phyloP scores from a whole-genome alignment of 2,888 invertebrate genomes.

The Trachelus stipa region DNA sequence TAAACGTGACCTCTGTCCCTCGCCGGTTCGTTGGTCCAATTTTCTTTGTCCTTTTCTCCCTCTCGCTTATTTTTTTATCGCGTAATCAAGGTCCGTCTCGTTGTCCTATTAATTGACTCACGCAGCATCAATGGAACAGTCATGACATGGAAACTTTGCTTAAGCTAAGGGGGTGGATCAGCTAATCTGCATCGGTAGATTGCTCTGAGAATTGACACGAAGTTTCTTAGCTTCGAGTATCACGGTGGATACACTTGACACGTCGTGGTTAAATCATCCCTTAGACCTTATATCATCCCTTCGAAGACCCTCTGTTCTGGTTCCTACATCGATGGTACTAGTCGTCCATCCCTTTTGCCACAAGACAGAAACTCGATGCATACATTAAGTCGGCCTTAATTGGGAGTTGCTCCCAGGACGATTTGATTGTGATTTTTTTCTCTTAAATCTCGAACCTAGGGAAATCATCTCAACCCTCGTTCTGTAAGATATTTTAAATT shows the following conservation, averaged over 20 bases:
- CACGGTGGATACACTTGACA: constrained; percentile 45
- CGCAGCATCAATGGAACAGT: background rate
- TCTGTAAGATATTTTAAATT: background rate
- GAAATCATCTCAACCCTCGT: background rate
- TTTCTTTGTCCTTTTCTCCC: background rate
- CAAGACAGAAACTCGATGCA: constrained; percentile 64
- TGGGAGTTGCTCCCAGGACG: constrained; percentile 47
- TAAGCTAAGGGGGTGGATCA: constrained; percentile 25
- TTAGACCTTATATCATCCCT: constrained; percentile 12
- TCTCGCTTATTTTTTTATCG: background rate
- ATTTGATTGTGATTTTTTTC: constrained; percentile 25
- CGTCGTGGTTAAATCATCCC: constrained; percentile 51
- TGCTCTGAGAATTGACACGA: constrained; percentile 66
- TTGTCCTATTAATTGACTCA: background rate
- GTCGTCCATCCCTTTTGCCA: constrained; percentile 37
- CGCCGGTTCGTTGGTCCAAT: background rate
- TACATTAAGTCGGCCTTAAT: constrained; percentile 63
- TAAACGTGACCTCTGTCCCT: background rate
- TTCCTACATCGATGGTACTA: background rate
- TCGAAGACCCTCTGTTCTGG: background rate
- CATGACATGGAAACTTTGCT: background rate
- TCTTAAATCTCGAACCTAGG: background rate
- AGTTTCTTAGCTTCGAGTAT: constrained; percentile 43
- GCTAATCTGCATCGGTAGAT: constrained; percentile 66
- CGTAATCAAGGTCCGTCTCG: background rate